Conservation (phyloP, 2,888 invertebrate species). For the Agrenia bidenticulata region DNA sequence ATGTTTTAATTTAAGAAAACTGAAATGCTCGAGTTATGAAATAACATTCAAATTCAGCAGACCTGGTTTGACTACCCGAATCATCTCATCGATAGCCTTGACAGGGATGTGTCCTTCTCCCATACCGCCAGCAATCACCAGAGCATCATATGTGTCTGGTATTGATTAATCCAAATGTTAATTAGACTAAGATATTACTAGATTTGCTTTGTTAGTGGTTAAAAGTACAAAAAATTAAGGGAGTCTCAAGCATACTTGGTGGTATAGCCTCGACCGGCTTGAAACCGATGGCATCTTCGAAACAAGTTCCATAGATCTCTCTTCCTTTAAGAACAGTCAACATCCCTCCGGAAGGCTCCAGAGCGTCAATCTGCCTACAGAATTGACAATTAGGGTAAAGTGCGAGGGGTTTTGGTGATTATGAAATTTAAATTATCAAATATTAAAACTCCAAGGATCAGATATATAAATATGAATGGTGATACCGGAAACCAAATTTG, state of each 20-base stretch:
- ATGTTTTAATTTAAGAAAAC: not conserved
- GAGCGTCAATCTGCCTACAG: conserved; percentile 54
- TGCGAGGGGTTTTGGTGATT: not conserved
- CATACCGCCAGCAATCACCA: conserved; percentile 55
- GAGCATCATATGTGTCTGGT: conserved; percentile 54
- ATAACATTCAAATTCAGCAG: not conserved
- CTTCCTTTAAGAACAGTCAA: conserved; percentile 53
- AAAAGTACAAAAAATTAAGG: no score
- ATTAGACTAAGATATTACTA: not conserved
- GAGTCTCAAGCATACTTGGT: conserved; percentile 28
- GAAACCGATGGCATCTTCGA: conserved; percentile 50
- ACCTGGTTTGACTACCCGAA: conserved; percentile 54
- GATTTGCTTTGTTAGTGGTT: not conserved
- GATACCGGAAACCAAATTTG: conserved; percentile 48
- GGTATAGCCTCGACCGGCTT: conserved; percentile 30
- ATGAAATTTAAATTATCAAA: no score
- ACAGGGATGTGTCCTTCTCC: conserved; percentile 55
- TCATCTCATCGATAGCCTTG: conserved; percentile 54
- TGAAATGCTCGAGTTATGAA: not conserved
- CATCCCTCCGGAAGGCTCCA: conserved; percentile 56
- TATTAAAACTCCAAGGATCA: no score
- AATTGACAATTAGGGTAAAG: not conserved
- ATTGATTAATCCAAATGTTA: no score
- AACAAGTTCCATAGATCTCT: conserved; percentile 53
- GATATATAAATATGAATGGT: not conserved